A percentile compares a stretch with the other conserved stretches of the same genome.
These are phyloP conservation scores for Pandemis corylana DNA, from an alignment of 2,888 invertebrate species.

Conservation along the genomic window DNA sequence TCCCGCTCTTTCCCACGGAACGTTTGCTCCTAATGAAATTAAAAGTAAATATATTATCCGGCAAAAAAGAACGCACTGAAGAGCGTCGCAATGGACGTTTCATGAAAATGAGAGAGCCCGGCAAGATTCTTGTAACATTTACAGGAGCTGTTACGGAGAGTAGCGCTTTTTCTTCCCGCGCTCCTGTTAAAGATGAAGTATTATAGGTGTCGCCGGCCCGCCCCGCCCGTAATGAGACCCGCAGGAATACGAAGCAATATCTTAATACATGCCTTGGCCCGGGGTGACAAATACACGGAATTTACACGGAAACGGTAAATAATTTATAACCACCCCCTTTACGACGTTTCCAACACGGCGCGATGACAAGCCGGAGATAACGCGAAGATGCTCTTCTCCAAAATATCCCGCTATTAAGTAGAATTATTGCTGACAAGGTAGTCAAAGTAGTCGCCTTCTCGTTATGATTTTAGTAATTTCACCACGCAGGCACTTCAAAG, in stretches of 20 bases:
- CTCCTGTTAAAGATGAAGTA: conserved; percentile 75
- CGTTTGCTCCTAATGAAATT: conserved; percentile 74
- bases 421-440: conserved; percentile 69
- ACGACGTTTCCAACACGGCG: conserved; percentile 64
- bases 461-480: conserved; percentile 60
- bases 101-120: conserved; percentile 66
- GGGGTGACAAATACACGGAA: conserved; percentile 79
- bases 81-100: conserved; percentile 58
- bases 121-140: conserved; percentile 58
- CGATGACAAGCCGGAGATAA: conserved; percentile 68
- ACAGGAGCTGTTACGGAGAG: conserved; percentile 56
- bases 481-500: conserved; percentile 65
- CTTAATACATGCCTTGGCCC: conserved; percentile 79
- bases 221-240: conserved; percentile 79
- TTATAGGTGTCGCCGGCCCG: conserved; percentile 72
- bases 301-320: conserved; percentile 79
- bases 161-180: conserved; percentile 51
- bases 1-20: conserved; percentile 67
- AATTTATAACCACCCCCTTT: conserved; percentile 79
- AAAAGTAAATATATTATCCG: conserved; percentile 62
- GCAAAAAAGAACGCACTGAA: conserved; percentile 51
- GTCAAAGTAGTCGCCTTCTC: conserved; percentile 52
- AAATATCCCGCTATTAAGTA: conserved; percentile 61
- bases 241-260: conserved; percentile 81
- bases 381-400: conserved; percentile 62